phyloP scores from a whole-genome alignment of 2,797 vertebrate species.

The Intellagama lesueurii region DNA sequence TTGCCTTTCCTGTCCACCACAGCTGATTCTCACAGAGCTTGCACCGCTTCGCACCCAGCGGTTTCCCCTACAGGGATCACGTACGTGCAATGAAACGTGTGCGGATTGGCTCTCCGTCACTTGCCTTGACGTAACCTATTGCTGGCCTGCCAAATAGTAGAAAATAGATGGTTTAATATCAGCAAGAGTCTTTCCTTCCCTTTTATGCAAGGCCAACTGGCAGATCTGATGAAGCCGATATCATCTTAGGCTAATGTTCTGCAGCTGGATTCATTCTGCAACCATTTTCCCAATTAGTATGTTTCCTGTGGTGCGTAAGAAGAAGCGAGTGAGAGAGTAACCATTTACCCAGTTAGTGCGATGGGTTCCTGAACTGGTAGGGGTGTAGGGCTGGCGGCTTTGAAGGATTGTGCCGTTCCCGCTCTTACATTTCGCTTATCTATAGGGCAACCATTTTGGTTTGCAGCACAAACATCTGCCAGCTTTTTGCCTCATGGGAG shows the following conservation, averaged over 20 bases:
- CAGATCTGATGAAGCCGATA: constrained; percentile 53
- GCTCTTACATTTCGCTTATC: neutral
- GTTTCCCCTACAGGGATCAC: neutral
- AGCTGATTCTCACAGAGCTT: neutral
- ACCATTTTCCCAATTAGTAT: constrained; percentile 62
- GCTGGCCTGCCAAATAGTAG: constrained; percentile 36
- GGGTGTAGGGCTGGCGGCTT: constrained; percentile 27
- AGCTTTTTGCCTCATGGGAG: constrained; percentile 26
- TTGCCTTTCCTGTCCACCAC: too few relatives aligned
- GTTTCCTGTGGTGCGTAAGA: constrained; percentile 63
- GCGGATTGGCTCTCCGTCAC: neutral
- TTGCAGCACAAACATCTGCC: constrained; percentile 26
- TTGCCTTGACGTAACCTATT: neutral
- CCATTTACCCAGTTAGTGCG: neutral
- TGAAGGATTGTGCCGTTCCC: constrained; percentile 39
- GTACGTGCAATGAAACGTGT: too few relatives aligned
- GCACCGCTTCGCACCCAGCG: neutral
- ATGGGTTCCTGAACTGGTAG: constrained; percentile 56
- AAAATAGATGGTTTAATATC: constrained; percentile 56
- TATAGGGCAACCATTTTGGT: constrained; percentile 40
- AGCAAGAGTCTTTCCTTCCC: constrained; percentile 59
- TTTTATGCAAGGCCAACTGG: constrained; percentile 59
- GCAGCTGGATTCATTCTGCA: constrained; percentile 68
- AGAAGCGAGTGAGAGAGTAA: constrained; percentile 50
- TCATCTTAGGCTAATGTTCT: constrained; percentile 62